Base-by-base conservation (phyloP, 30 jellyfish, hydroid and myxozoan genomes). In the Rhopilema esculentum region DNA sequence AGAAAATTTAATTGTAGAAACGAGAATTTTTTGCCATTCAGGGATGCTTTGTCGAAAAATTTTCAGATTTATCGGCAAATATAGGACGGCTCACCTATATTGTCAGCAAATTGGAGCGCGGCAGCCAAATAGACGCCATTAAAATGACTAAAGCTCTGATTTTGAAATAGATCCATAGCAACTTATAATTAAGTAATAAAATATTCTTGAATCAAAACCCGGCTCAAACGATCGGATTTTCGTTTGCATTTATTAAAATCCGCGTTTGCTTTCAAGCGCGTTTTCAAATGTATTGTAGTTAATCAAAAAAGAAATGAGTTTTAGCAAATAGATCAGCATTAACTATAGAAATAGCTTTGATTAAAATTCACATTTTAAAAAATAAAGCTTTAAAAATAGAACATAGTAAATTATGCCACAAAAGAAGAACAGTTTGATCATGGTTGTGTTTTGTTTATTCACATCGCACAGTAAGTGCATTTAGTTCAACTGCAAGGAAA, bases 151-250 rank as follows among this genome's bases (percentile, higher is more conserved):
- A 40, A 40, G 9, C 12, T 0, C 80, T 24, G 25, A 1, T 1
- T 70, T 7, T 57, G 28, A 28, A 70, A 15, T 15, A 63, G 17
- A 63, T 70, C 80, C 80, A 70, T 70, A 70, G 80, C 63, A 70
- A 70, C 80, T 24, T 57, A 70, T 70, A 17, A 70, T 70, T 26
- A 70, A 26, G 48, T 0, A 7, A 7, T 19, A 30, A 70, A 70
- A 40, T 40, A 12, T 24, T 17, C 28, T 28, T 15, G 16, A 26
- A 70, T 4, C 16, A 70, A 70, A 25, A 27, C 16, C 78, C 49
- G 1, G 32, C 63, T 70, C 20, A 28, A 70, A 70, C 62, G 19
- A 7, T 12, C 24, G 80, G 80, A 70, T 28, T 28, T 70, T 28
- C 62, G 21, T 70, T 26, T 40, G 57, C 57, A 12, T 40, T 40